Conservation (phyloP, 1,140 invertebrate species). For the Zaprionus gabonicus region DNA sequence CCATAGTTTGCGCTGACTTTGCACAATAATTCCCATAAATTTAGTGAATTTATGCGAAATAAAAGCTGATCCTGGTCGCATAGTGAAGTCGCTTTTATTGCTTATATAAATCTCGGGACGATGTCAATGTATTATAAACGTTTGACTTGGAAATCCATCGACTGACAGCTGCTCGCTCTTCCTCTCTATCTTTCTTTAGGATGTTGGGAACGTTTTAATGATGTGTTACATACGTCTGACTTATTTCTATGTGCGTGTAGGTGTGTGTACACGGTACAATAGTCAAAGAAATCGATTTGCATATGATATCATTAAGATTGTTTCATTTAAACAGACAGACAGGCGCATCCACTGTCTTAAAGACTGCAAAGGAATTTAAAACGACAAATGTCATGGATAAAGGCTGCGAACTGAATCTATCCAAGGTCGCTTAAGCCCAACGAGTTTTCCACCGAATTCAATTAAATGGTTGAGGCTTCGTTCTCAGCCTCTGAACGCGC, state of each 20-base stretch:
- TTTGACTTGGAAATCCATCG: not conserved
- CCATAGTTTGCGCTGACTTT: not conserved
- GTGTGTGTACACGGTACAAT: not conserved
- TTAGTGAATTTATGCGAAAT: constrained; percentile 4
- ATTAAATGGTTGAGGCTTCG: not conserved
- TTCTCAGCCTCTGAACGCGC: not conserved
- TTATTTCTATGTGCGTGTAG: not conserved
- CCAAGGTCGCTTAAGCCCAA: not conserved
- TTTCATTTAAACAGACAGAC: not conserved
- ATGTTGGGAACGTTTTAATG: constrained; percentile 21
- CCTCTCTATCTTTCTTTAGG: not conserved
- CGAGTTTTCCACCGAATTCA: not conserved
- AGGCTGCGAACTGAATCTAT: not conserved
- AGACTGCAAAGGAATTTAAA: not conserved
- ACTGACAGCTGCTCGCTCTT: not conserved
- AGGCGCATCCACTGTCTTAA: not conserved
- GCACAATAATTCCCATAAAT: constrained; percentile 6
- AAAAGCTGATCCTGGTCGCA: not conserved
- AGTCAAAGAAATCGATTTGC: constrained; percentile 43
- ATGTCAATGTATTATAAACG: constrained; percentile 5
- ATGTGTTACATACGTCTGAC: constrained; percentile 3
- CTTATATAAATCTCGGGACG: constrained; percentile 15
- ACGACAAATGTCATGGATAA: not conserved
- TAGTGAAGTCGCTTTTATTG: not conserved
- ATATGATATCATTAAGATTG: constrained; percentile 19